phyloP scores from a whole-genome alignment of 2,888 invertebrate species.

The Neria commutata region DNA sequence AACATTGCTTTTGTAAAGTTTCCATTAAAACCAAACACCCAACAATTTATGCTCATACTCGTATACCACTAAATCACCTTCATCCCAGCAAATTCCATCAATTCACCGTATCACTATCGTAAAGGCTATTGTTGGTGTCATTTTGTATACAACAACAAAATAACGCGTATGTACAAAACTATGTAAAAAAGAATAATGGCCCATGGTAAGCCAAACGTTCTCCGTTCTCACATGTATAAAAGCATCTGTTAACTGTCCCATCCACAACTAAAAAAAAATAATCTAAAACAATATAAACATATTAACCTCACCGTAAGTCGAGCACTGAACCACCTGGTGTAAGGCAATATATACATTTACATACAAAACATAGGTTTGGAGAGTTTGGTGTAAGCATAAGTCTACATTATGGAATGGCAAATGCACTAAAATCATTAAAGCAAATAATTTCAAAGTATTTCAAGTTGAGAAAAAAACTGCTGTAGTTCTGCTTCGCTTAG shows the following conservation, averaged over 20 bases:
- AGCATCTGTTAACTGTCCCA: conserved; percentile 30
- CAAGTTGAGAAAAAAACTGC: too few relatives aligned
- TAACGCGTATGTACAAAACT: conserved; percentile 25
- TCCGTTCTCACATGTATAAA: conserved; percentile 6
- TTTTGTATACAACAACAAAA: conserved; percentile 47
- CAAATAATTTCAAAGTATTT: too few relatives aligned
- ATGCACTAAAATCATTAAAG: not conserved
- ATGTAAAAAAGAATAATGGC: conserved; percentile 19
- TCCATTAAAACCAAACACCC: not conserved
- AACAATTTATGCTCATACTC: not conserved
- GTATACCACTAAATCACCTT: not conserved
- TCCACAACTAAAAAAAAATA: conserved; percentile 11
- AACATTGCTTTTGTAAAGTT: not conserved
- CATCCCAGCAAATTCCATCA: not conserved
- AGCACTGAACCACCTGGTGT: too few relatives aligned
- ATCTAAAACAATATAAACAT: not conserved
- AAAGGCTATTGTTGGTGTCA: conserved; percentile 50
- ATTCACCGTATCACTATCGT: conserved; percentile 51
- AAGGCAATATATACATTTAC: too few relatives aligned
- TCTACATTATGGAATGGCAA: not conserved
- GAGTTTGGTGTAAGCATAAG: not conserved
- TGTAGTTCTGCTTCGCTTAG: too few relatives aligned
- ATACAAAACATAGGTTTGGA: not conserved
- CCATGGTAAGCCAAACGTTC: conserved; percentile 12
- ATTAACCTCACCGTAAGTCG: conserved; percentile 7